Evolutionary conservation across 2,888 invertebrate genomes (phyloP).

Genomic region (Lacanobia oleracea): DNA sequence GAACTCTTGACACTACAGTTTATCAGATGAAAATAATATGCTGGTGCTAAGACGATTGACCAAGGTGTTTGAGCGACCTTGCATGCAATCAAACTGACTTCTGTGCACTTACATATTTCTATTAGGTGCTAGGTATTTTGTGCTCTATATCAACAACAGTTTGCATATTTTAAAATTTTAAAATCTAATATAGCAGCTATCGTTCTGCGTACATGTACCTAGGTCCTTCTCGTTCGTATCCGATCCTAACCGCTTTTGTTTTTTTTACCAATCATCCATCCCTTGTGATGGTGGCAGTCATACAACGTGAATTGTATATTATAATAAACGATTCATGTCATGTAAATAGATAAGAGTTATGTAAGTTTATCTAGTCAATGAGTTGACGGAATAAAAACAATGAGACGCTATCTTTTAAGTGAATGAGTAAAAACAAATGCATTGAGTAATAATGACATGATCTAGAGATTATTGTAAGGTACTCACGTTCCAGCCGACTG

Average conservation of each 20-base stretch:
- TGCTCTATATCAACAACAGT: neutral
- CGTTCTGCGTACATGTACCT: too few species aligned
- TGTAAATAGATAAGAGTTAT: neutral
- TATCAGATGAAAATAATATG: conserved; percentile 4
- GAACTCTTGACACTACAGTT: conserved; percentile 14
- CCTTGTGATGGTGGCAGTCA: neutral
- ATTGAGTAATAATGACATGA: neutral
- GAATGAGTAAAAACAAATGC: conserved; percentile 1
- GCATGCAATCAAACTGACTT: neutral
- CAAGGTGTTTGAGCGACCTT: neutral
- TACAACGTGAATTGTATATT: neutral
- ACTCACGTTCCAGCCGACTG: conserved; percentile 95
- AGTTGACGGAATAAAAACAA: conserved; percentile 6
- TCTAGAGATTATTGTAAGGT: conserved; percentile 22
- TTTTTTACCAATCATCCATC: too few species aligned
- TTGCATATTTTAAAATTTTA: neutral
- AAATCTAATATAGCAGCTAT: neutral
- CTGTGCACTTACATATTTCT: neutral
- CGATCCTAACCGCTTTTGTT: too few species aligned
- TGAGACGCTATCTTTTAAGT: neutral
- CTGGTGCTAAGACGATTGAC: neutral
- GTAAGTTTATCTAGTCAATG: conserved; percentile 3
- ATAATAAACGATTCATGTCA: neutral
- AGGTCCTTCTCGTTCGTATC: too few species aligned
- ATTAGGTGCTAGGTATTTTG: neutral